Evolutionary conservation across 2,113 vertebrate species (phyloP), one percentile per base, ranked within the genome.

Genomic region (Anolis sagrei): DNA sequence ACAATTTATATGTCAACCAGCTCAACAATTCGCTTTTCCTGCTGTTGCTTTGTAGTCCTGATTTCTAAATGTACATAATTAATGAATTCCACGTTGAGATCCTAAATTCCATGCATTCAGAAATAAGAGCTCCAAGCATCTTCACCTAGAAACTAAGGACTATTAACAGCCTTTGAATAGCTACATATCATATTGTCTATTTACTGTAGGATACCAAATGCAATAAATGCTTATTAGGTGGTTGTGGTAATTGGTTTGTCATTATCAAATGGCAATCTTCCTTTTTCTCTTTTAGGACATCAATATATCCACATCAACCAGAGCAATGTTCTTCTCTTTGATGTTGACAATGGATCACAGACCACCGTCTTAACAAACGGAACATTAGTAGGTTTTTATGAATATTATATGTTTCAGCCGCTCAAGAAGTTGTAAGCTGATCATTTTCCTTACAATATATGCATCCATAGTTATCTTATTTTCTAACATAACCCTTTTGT

Each of bases 221-320:
- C 44, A 75, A 81, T 21, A 29, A 81, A 64, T 81, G 81, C 75
- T 25, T 81, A 5, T 18, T 75, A 5, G 36, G 6, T 11, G 3
- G 36, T 51, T 69, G 7, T 1, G 29, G 82, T 86, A 84, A 58
- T 51, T 54, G 44, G 1, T 81, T 39, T 81, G 6, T 21, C 79
- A n/a, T n/a, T n/a, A n/a, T n/a, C n/a, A 58, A 68, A 68, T 68
- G 64, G 3, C 27, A 8, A 19, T 66, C 72, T 13, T 69, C 2
- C 90, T 81, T 94, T 94, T 21, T 93, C 18, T 34, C 89, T 80
- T 92, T 89, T 88, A 97, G 97, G 95, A 91, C 84, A 93, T 76
- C 88, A 96, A 62, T 97, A 97, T 89, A 90, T 97, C 88, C 94
- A 96, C 89, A 94, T 85, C 93, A 85, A 93, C 85, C 75, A 78